Evolutionary conservation across 1,140 invertebrate species (phyloP).

Genomic region (Marisa cornuarietis): DNA sequence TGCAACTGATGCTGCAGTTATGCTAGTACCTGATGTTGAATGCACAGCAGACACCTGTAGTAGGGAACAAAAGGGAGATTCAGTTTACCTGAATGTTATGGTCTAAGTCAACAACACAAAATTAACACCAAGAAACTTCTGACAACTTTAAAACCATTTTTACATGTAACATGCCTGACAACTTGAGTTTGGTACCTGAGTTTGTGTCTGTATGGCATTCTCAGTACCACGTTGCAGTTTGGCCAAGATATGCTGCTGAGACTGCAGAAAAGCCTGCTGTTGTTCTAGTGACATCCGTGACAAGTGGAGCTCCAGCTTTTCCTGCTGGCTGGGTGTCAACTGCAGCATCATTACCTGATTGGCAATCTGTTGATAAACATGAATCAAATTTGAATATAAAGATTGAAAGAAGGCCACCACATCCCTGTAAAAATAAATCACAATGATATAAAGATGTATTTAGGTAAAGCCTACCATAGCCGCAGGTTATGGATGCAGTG

Average conservation of each 20-base stretch:
- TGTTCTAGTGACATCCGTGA: constrained; percentile 55
- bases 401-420: not conserved
- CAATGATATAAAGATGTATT: not conserved
- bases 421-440: no score
- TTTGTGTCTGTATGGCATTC: not conserved
- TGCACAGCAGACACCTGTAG: constrained; percentile 29
- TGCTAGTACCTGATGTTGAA: constrained; percentile 23
- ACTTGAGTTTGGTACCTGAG: no score
- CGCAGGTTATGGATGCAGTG: no score
- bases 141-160: no score
- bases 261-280: constrained; percentile 46
- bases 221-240: constrained; percentile 42
- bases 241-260: constrained; percentile 43
- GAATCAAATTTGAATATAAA: not conserved
- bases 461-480: no score
- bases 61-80: no score
- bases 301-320: constrained; percentile 50
- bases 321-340: constrained; percentile 50
- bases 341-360: constrained; percentile 48
- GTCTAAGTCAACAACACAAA: no score
- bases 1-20: not conserved
- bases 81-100: no score
- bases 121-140: no score
- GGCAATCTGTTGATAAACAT: constrained; percentile 43
- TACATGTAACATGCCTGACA: no score